Percentiles rank a stretch among this genome's conserved stretches.
Conservation (phyloP, 2,113 vertebrate species). For the Mormyrus lacerda region DNA sequence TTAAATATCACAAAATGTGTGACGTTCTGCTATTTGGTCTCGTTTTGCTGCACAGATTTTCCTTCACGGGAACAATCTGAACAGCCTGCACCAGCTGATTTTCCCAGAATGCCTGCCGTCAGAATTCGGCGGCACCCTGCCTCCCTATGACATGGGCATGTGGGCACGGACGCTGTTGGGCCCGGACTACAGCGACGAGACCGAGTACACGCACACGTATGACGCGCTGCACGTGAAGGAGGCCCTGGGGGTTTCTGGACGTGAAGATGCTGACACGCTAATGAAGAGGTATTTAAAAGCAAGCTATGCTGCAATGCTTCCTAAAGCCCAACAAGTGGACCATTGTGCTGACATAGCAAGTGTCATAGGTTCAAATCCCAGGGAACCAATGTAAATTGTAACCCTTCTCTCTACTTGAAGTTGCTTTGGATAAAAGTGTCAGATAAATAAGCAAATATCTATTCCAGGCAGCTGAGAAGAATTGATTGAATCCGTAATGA, state of each 20-base stretch:
- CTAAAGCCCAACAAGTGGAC: not conserved
- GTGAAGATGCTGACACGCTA: constrained; percentile 61
- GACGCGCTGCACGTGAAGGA: constrained; percentile 70
- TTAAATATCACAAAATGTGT: not conserved
- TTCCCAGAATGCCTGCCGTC: constrained; percentile 75
- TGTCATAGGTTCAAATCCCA: not conserved
- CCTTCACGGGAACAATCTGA: constrained; percentile 75
- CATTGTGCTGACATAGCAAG: not conserved
- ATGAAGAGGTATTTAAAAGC: constrained; percentile 67
- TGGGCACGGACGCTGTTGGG: constrained; percentile 72
- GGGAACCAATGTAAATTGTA: not conserved
- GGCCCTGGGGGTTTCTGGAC: constrained; percentile 55
- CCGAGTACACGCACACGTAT: constrained; percentile 75
- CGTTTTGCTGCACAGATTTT: constrained; percentile 61
- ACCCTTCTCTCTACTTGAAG: not conserved
- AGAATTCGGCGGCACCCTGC: constrained; percentile 74
- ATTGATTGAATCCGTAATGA: not conserved
- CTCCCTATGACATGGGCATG: constrained; percentile 76
- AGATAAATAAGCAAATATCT: no score
- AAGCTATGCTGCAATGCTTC: not conserved
- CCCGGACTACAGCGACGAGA: constrained; percentile 72
- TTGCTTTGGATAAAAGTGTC: not conserved
- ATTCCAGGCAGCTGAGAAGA: not conserved
- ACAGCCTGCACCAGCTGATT: constrained; percentile 76
- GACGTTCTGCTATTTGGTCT: not conserved